Evolutionary conservation across 2,888 invertebrate genomes (phyloP), one percentile per base, ranked within the genome.

Genomic region (Seira ritae): DNA sequence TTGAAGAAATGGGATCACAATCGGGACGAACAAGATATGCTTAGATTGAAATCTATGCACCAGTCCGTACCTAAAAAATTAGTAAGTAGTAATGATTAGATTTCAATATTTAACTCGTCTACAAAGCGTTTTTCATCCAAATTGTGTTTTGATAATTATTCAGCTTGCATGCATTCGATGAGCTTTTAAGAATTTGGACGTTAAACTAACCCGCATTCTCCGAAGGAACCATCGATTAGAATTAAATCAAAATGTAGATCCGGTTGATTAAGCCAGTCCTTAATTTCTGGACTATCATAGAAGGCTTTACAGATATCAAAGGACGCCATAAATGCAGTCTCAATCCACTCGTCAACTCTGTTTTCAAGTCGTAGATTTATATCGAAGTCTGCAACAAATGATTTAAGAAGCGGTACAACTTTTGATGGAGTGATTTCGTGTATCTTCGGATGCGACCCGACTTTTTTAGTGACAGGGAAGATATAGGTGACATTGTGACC

Each of bases 401-500:
- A 17, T 1, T 1, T 22, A 1, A 70, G 31, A 4, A 78, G 2
- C 15, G 70, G 62, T 10, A 71, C 20, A 69, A 71, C 62, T 24
- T 71, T 65, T 23, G 37, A 37, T 4, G 78, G 78, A 6, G 37
- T n/a, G 24, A 78, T 78, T 19, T 78, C 78, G 10, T 71, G 70
- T n/a, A 78, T n/a, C 8, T 66, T 70, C 0, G 78, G 71, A 19
- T 67, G 50, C 1, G 50, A 67, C 1, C 75, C 75, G 15, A 67
- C 22, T 19, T 46, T 46, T 8, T 55, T 67, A 0, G 23, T 6
- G 42, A n/a, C 65, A 12, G 15, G 74, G 17, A 66, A 74, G n/a
- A n/a, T 77, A 62, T 82, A 82, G 0, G 82, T 77, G 19, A 82
- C 67, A 42, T 82, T 76, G 24, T 82, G 81, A 31, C 81, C 76